Evolutionary conservation across 2,797 vertebrate genomes (phyloP), one percentile per base, ranked within the genome.

Genomic region (Diceros bicornis): DNA sequence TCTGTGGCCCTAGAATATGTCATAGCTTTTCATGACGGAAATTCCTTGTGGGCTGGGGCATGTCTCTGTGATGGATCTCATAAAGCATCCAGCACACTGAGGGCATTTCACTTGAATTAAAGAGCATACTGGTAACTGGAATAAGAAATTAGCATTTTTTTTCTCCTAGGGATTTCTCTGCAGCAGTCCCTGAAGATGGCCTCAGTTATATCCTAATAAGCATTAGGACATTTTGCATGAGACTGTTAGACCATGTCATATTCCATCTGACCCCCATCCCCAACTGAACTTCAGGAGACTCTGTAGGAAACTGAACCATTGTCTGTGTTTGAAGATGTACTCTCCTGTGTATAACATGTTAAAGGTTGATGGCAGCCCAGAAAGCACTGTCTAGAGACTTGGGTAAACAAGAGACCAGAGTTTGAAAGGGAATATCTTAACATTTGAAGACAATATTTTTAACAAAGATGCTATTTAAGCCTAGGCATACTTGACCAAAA

Each of bases 131-230:
- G 81, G 90, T 94, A 96, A 97, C 91, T 98, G 75, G 88, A 97
- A 97, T 92, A 74, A 96, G 89, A 98, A 96, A 96, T 97, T 94
- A 97, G 81, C 79, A 93, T 97, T 91, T 96, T 92, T 79, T 94
- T 94, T 92, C 96, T 97, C 44, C 10, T n/a, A 92, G 95, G 86
- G 79, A 95, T 96, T 94, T 96, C 78, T 93, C 92, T 96, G 84
- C 55, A 79, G 84, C n/a, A 72, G 61, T 97, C 90, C 71, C 93
- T 90, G 6, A 92, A 96, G 94, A 95, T 81, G 57, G 11, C 32
- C 86, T 85, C 68, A 92, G 18, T 96, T 96, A 77, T 84, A 82
- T 71, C 72, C 71, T 92, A 85, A 94, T 87, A 97, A 93, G 66
- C 57, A 79, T 64, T 11, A 77, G 68, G 47, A 94, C 57, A 95